Evolutionary conservation across 2,113 vertebrate species (phyloP).

Genomic region (Phrynocephalus versicolor): DNA sequence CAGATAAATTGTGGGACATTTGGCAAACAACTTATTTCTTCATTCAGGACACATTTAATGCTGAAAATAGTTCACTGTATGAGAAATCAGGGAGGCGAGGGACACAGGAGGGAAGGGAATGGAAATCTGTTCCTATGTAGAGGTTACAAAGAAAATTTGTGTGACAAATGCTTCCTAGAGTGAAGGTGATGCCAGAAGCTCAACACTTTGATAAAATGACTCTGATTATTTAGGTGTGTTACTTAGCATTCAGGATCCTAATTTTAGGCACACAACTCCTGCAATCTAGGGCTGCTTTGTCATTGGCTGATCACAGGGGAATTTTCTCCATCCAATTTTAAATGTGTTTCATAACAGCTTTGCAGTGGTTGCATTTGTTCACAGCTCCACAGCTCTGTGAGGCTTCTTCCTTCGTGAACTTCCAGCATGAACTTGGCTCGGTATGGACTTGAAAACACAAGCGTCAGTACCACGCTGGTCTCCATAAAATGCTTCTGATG

Average conservation of each 20-base stretch:
- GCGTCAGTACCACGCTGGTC: background rate
- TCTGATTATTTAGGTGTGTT: conserved; percentile 16
- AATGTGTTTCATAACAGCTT: background rate
- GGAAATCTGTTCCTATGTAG: background rate
- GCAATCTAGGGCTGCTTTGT: conserved; percentile 41
- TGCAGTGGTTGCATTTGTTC: background rate
- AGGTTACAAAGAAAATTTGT: background rate
- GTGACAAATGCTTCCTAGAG: background rate
- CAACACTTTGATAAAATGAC: conserved; percentile 5
- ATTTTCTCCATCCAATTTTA: conserved; percentile 29
- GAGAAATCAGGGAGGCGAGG: background rate
- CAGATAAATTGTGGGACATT: background rate
- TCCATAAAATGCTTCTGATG: background rate
- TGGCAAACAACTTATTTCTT: background rate
- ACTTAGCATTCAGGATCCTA: conserved; percentile 10
- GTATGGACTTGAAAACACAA: background rate
- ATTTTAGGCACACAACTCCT: conserved; percentile 13
- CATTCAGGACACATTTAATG: background rate
- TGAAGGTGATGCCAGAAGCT: background rate
- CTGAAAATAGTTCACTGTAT: background rate
- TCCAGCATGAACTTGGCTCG: background rate
- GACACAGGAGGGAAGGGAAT: background rate
- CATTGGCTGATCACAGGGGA: conserved; percentile 19
- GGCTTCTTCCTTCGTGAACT: background rate
- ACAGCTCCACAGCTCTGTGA: background rate